These are phyloP conservation scores for Papilio protenor DNA, from an alignment of 2,888 invertebrate species.

Conservation along the genomic window DNA sequence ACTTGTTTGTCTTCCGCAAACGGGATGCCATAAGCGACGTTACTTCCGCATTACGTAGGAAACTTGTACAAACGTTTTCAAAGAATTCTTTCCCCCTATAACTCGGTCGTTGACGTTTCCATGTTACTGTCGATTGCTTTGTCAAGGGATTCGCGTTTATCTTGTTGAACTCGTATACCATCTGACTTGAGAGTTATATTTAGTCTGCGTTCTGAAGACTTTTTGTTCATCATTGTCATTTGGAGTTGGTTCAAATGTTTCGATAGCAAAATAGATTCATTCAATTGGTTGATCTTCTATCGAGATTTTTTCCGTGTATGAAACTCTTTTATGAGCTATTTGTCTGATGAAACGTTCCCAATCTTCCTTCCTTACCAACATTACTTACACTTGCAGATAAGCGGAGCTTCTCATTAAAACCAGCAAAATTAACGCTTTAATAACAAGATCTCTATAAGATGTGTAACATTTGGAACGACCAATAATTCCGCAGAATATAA, in stretches of 20 bases:
- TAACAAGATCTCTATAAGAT: neutral
- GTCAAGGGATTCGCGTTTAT: constrained; percentile 58
- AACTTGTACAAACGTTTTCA: constrained; percentile 21
- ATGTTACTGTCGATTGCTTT: constrained; percentile 43
- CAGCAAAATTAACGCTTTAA: neutral
- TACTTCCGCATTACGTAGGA: constrained; percentile 29
- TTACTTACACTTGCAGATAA: neutral
- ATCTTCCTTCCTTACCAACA: neutral
- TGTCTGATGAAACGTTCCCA: neutral
- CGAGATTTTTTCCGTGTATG: neutral
- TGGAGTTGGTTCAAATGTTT: neutral
- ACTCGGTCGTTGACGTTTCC: constrained; percentile 44
- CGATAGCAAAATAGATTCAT: neutral
- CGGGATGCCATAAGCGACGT: constrained; percentile 7
- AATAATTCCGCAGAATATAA: neutral
- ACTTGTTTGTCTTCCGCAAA: constrained; percentile 10
- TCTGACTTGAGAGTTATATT: constrained; percentile 57
- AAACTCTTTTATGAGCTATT: neutral
- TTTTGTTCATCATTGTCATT: constrained; percentile 16
- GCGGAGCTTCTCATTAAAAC: neutral
- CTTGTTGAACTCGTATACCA: constrained; percentile 61
- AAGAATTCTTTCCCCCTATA: constrained; percentile 40
- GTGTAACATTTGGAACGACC: neutral
- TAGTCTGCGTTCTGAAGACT: constrained; percentile 48
- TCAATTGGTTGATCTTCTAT: no score